Evolutionary conservation across 2,888 invertebrate genomes (phyloP), one percentile per base, ranked within the genome.

Genomic region (Chrysomela aeneicollis): DNA sequence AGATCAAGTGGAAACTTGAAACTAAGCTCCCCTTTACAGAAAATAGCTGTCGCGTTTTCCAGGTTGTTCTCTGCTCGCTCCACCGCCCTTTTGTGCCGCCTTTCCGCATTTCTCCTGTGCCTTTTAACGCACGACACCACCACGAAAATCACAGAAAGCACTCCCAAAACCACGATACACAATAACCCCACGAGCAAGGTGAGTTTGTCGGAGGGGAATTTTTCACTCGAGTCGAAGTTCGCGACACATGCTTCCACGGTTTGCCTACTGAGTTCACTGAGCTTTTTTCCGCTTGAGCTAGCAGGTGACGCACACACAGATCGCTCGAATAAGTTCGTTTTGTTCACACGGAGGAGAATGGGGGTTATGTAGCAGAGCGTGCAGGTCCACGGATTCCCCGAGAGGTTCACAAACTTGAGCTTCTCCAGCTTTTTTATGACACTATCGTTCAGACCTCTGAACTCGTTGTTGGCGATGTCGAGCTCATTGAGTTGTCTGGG

Each of bases 391-490:
- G 86, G 85, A 77, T 91, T 91, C 57, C 84, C 85, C n/a, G 85
- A 82, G 57, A 91, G 79, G 74, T 85, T 82, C 1, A 89, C 81
- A 37, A 82, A 79, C 2, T 85, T 82, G 66, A 89, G 84, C 9
- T 85, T 85, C 76, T 89, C 89, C 55, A 91, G 77, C 67, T 87
- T 83, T 49, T 85, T 81, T 51, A 90, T 80, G 32, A 87, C 84
- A 35, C 85, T 80, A 70, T 88, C 88, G 68, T 85, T 86, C 59
- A 91, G 82, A 49, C 88, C 88, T 71, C 87, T 86, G 71, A 93
- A 83, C 76, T 87, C 86, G 82, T 94, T 94, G 72, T 88, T 84
- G n/a, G 92, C 91, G 73, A 92, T 81, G 82, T 93, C 92, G 69
- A 93, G 81, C 73, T 86, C 86, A 78, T 88, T 84, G 53, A 90